Percentiles rank a stretch among this genome's conserved stretches.
These are phyloP conservation scores for Taeniopygia guttata DNA, from an alignment of 2,797 vertebrate species.

Conservation along the genomic window DNA sequence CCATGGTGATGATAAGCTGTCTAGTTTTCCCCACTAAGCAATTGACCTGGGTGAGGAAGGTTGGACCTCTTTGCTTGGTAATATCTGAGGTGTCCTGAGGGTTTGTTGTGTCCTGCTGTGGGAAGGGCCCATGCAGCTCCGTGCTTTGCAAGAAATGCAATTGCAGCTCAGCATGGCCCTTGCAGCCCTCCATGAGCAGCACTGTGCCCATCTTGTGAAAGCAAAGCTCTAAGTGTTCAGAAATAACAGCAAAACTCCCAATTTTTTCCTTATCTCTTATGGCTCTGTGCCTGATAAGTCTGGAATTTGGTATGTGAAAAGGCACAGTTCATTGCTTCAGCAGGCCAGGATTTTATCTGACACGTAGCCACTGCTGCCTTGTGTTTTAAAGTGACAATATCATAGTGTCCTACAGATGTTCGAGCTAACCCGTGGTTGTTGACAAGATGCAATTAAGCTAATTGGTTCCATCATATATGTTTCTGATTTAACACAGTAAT, in stretches of 20 bases:
- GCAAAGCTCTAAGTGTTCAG: not conserved
- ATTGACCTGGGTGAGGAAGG: not conserved
- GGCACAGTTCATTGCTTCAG: not conserved
- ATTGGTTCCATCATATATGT: not conserved
- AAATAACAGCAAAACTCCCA: not conserved
- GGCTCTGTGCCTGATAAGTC: not conserved
- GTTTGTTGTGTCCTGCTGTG: not conserved
- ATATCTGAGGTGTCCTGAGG: not conserved
- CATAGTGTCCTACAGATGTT: not conserved
- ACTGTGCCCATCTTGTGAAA: not conserved
- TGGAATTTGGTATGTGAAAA: constrained; percentile 19
- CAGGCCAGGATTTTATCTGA: not conserved
- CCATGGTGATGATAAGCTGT: not conserved
- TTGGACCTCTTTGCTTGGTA: not conserved
- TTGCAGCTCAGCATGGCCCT: not conserved
- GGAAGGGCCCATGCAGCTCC: accelerated
- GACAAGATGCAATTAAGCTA: not conserved
- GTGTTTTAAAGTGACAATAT: not conserved
- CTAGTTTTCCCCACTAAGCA: not conserved
- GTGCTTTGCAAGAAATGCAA: not conserved
- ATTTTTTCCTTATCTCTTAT: not conserved
- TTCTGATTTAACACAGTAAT: not conserved
- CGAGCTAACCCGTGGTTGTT: not conserved
- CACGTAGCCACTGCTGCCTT: not conserved
- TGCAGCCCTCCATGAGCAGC: not conserved